Evolutionary conservation across 2,113 vertebrate species (phyloP).

Genomic region (Hucho hucho): DNA sequence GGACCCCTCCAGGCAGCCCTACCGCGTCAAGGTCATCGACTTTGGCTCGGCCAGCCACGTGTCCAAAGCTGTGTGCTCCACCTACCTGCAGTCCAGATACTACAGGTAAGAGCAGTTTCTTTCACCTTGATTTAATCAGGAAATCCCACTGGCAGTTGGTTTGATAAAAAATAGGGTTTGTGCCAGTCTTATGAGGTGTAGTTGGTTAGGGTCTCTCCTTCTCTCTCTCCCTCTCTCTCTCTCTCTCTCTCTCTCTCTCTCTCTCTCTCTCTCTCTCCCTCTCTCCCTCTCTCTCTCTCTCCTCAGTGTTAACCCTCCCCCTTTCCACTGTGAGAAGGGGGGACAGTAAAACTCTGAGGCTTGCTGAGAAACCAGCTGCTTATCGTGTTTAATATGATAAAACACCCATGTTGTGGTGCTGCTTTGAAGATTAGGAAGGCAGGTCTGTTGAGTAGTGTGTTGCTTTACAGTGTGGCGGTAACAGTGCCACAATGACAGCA

Average conservation of each 20-base stretch:
- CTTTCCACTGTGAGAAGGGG: slow-evolving; percentile 15
- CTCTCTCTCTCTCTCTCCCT: slow-evolving; percentile 9
- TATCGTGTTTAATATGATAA: slow-evolving; percentile 51
- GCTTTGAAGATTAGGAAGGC: slow-evolving; percentile 47
- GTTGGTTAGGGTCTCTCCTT: slow-evolving; percentile 6
- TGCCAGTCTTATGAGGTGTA: slow-evolving; percentile 34
- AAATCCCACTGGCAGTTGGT: neutral
- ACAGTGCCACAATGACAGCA: slow-evolving; percentile 28
- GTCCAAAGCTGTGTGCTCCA: slow-evolving; percentile 98
- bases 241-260: slow-evolving; percentile 4
- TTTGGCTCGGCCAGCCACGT: slow-evolving; percentile 98
- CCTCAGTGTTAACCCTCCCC: slow-evolving; percentile 21
- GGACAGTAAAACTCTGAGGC: slow-evolving; percentile 37
- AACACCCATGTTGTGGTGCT: slow-evolving; percentile 35
- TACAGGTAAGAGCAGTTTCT: slow-evolving; percentile 85
- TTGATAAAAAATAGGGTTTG: neutral
- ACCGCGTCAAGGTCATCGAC: slow-evolving; percentile 98
- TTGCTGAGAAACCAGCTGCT: slow-evolving; percentile 46
- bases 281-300: no score
- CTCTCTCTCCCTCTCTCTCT: neutral
- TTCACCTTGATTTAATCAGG: no score
- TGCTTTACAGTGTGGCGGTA: slow-evolving; percentile 18
- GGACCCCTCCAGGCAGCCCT: slow-evolving; percentile 93
- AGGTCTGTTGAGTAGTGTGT: slow-evolving; percentile 24
- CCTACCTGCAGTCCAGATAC: slow-evolving; percentile 97